These are phyloP conservation scores for Corythaixoides concolor DNA, from an alignment of 2,113 vertebrate species.

Conservation along the genomic window DNA sequence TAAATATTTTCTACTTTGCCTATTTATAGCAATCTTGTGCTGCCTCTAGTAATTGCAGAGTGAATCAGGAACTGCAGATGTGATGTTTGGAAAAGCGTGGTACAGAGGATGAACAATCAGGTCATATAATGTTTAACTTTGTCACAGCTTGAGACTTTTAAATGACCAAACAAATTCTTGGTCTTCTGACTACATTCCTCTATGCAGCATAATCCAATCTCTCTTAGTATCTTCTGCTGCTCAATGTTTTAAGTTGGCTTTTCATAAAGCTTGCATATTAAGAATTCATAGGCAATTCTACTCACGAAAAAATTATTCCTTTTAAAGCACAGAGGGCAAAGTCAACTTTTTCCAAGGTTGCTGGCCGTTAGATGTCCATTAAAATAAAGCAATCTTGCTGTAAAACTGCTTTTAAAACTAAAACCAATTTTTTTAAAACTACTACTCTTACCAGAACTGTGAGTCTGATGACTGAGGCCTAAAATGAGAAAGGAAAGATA, in stretches of 20 bases:
- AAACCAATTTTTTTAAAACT: neutral
- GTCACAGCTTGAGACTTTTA: neutral
- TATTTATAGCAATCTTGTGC: neutral
- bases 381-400: neutral
- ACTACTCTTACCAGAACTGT: neutral
- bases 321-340: neutral
- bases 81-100: neutral
- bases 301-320: neutral
- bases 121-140: neutral
- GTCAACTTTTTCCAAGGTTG: neutral
- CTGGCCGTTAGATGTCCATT: neutral
- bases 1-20: neutral
- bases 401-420: neutral
- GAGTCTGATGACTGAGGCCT: neutral
- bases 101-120: neutral
- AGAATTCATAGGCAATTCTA: neutral
- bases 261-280: neutral
- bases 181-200: neutral
- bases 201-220: neutral
- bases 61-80: neutral
- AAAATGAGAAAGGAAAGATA: neutral
- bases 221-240: neutral
- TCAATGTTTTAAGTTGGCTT: slow-evolving; percentile 9
- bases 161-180: neutral
- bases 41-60: neutral